Conservation (phyloP, 2,888 invertebrate species). For the Eristalis tenax region DNA sequence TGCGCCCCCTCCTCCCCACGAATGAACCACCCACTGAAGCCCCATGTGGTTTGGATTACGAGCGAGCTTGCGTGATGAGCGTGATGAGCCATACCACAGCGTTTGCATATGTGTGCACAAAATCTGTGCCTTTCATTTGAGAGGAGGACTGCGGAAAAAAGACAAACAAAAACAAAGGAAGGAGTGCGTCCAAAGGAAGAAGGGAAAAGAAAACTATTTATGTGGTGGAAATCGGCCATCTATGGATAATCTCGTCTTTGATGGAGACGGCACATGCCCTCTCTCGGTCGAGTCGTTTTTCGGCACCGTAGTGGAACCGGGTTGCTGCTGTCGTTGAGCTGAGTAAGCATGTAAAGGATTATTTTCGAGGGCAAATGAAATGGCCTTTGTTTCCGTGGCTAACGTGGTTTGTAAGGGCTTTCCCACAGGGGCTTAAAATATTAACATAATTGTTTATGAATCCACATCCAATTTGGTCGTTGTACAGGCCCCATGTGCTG, state of each 20-base stretch:
- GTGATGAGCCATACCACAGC: slow-evolving; percentile 5
- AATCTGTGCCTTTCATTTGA: neutral
- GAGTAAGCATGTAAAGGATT: neutral
- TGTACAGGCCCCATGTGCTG: no score
- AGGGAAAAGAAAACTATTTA: neutral
- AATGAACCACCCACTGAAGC: neutral
- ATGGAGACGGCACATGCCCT: slow-evolving; percentile 28
- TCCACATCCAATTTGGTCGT: neutral
- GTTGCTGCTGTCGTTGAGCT: neutral
- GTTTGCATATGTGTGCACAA: neutral
- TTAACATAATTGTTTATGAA: slow-evolving; percentile 1
- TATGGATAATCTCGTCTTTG: slow-evolving; percentile 26
- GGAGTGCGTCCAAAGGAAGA: neutral
- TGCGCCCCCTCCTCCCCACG: neutral
- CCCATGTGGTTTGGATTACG: slow-evolving; percentile 48
- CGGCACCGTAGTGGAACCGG: slow-evolving; percentile 3
- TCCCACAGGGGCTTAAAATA: neutral
- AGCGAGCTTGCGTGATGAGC: slow-evolving; percentile 43
- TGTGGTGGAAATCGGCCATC: neutral
- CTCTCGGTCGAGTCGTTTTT: neutral
- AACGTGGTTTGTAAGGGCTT: neutral
- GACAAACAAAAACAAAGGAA: neutral
- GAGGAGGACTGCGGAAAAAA: neutral
- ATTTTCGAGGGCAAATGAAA: neutral
- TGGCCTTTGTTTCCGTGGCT: neutral